These are phyloP conservation scores for Poecilia picta DNA, from an alignment of 2,797 vertebrate species.

Conservation along the genomic window DNA sequence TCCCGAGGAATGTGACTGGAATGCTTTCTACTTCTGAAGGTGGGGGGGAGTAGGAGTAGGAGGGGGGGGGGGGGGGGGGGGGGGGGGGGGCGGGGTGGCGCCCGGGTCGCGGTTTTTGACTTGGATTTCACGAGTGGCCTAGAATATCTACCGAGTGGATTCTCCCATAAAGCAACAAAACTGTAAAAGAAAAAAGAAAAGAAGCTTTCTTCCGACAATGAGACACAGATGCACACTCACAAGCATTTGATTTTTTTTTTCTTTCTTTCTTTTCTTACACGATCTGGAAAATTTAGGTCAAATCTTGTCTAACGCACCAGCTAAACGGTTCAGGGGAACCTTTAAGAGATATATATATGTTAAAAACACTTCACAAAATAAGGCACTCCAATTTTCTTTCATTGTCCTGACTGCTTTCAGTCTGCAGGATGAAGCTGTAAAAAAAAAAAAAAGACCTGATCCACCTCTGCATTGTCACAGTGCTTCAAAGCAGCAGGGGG, in stretches of 20 bases:
- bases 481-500: slow-evolving; percentile 66
- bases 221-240: slow-evolving; percentile 45
- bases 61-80: slow-evolving; percentile 2
- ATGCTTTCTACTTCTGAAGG: slow-evolving; percentile 60
- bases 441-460: slow-evolving; percentile 68
- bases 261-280: slow-evolving; percentile 42
- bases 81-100: slow-evolving; percentile 38
- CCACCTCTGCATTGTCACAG: slow-evolving; percentile 72
- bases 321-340: slow-evolving; percentile 56
- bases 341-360: slow-evolving; percentile 59
- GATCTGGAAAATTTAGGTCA: slow-evolving; percentile 64
- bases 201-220: slow-evolving; percentile 55
- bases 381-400: slow-evolving; percentile 64
- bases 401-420: slow-evolving; percentile 62
- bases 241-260: slow-evolving; percentile 25
- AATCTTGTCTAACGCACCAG: slow-evolving; percentile 52
- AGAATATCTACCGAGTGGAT: slow-evolving; percentile 46
- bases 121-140: slow-evolving; percentile 44
- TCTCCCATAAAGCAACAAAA: slow-evolving; percentile 61
- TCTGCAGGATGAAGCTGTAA: slow-evolving; percentile 60
- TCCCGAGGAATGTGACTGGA: slow-evolving; percentile 63
- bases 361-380: slow-evolving; percentile 67
- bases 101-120: slow-evolving; percentile 56
- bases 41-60: too few species aligned
- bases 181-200: slow-evolving; percentile 12